phyloP scores from a whole-genome alignment of 92 coral and sea anemone genomes.

The Epizoanthus illoricatus region DNA sequence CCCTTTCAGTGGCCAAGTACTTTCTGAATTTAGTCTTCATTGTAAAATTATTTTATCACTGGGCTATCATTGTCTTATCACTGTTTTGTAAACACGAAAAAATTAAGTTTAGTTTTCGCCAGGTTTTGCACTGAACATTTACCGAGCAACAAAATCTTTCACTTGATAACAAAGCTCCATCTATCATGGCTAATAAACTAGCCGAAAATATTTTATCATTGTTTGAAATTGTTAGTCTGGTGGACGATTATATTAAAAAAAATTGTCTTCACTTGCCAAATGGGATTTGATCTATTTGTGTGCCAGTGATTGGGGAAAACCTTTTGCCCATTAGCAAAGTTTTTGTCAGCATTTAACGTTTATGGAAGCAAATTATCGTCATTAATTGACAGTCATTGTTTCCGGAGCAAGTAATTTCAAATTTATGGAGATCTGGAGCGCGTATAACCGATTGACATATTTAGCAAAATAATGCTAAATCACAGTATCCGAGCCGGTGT shows the following conservation, averaged over 20 bases:
- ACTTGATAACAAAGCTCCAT: no score
- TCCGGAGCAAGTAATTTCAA: neutral
- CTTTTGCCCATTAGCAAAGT: neutral
- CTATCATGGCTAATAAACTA: no score
- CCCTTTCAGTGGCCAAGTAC: no score
- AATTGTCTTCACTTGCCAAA: neutral
- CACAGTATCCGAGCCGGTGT: neutral
- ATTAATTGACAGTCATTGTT: conserved; percentile 12
- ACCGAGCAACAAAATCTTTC: no score
- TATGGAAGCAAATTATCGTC: neutral
- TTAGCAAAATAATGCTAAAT: neutral
- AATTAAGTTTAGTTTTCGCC: no score
- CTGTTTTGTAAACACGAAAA: no score
- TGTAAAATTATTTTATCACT: no score
- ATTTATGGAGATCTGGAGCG: conserved; percentile 5
- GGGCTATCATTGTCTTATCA: no score
- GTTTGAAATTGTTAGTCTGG: neutral
- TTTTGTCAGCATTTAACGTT: neutral
- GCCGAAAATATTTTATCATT: neutral
- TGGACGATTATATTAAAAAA: neutral
- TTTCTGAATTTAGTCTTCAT: no score
- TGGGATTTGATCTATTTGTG: neutral
- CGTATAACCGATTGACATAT: neutral
- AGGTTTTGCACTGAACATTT: no score
- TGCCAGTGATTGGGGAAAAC: neutral